Conservation (phyloP, 2,113 vertebrate species). For the Sceloporus tristichus region DNA sequence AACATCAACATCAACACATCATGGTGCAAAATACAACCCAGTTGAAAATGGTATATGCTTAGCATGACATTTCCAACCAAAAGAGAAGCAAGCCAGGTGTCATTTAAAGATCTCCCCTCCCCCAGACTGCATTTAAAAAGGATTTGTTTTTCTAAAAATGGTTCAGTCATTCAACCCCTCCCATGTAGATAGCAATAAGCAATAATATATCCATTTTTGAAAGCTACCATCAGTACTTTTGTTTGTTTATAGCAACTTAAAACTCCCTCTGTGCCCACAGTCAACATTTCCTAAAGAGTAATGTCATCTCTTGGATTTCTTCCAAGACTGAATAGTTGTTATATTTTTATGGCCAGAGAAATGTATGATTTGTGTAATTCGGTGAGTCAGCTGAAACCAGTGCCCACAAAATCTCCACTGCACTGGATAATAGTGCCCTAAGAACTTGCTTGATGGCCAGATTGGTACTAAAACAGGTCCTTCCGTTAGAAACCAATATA, state of each 20-base stretch:
- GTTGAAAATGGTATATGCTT: background rate
- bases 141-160: constrained; percentile 16
- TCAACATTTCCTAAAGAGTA: background rate
- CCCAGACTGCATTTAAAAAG: constrained; percentile 9
- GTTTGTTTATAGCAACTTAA: constrained; percentile 16
- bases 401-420: background rate
- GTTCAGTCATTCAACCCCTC: background rate
- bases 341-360: constrained; percentile 15
- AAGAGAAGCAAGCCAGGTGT: background rate
- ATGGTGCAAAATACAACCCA: background rate
- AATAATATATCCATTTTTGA: background rate
- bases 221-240: background rate
- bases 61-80: background rate
- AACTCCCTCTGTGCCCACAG: background rate
- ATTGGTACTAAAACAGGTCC: background rate
- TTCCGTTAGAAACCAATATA: background rate
- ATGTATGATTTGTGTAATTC: background rate
- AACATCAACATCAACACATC: background rate
- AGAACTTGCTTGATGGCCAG: background rate
- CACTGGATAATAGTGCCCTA: background rate
- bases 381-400: background rate
- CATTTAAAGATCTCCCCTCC: constrained; percentile 34
- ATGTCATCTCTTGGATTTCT: background rate
- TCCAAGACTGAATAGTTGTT: background rate
- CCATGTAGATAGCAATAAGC: background rate